phyloP scores from a whole-genome alignment of 2,797 vertebrate species.

The Sternotherus odoratus region DNA sequence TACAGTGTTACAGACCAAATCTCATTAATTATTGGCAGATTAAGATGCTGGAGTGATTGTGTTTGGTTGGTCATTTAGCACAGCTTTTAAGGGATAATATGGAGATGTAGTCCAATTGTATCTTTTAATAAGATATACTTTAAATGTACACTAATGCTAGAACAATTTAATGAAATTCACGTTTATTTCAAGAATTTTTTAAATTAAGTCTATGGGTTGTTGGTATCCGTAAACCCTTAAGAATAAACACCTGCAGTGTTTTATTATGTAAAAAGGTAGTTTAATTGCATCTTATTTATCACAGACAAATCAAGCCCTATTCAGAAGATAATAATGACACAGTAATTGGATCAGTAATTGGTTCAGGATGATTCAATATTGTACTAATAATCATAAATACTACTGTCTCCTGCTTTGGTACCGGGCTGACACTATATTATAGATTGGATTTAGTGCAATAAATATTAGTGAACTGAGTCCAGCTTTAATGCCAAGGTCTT shows the following conservation, averaged over 20 bases:
- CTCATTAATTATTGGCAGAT: slow-evolving; percentile 75
- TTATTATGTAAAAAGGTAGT: slow-evolving; percentile 89
- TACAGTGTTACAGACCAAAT: slow-evolving; percentile 64
- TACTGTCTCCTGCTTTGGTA: slow-evolving; percentile 82
- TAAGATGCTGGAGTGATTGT: slow-evolving; percentile 75
- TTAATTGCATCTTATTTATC: slow-evolving; percentile 88
- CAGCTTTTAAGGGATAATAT: slow-evolving; percentile 75
- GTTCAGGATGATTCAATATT: slow-evolving; percentile 88
- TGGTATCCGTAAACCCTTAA: slow-evolving; percentile 85
- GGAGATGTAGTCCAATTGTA: slow-evolving; percentile 55
- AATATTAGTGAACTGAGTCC: slow-evolving; percentile 81
- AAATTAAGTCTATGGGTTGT: slow-evolving; percentile 87
- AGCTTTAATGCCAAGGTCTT: slow-evolving; percentile 61
- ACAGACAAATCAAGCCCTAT: slow-evolving; percentile 88
- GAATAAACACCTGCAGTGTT: slow-evolving; percentile 88
- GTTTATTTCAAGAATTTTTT: slow-evolving; percentile 81
- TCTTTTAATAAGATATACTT: slow-evolving; percentile 68
- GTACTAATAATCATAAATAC: slow-evolving; percentile 89
- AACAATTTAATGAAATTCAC: slow-evolving; percentile 84
- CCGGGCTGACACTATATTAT: slow-evolving; percentile 80
- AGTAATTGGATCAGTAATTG: slow-evolving; percentile 88
- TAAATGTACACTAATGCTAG: slow-evolving; percentile 76
- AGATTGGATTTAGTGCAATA: slow-evolving; percentile 79
- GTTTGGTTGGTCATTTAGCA: slow-evolving; percentile 71
- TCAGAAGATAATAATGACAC: slow-evolving; percentile 87